phyloP scores from a whole-genome alignment of 1,140 invertebrate genomes.

The Heliconius hermathena region DNA sequence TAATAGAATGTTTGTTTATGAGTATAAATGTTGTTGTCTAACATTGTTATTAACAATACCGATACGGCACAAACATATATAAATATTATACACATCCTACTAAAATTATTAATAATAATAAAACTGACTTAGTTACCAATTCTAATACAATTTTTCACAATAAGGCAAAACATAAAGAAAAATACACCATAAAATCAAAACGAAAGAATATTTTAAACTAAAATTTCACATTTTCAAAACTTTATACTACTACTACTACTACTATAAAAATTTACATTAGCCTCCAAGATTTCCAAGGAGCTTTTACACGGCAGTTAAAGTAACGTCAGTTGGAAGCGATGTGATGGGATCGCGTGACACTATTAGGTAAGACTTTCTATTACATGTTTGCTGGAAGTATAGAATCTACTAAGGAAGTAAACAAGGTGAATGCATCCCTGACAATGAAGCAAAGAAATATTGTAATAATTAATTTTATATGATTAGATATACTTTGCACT shows the following conservation, averaged over 20 bases:
- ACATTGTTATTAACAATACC: too few relatives aligned
- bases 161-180: not conserved
- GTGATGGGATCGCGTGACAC: constrained; percentile 10
- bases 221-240: not conserved
- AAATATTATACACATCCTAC: too few relatives aligned
- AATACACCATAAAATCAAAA: not conserved
- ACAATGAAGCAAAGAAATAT: not conserved
- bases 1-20: too few relatives aligned
- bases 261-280: not conserved
- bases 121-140: too few relatives aligned
- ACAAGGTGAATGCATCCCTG: not conserved
- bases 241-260: not conserved
- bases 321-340: constrained; percentile 2
- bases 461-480: not conserved
- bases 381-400: not conserved
- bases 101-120: too few relatives aligned
- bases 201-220: not conserved
- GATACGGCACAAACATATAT: too few relatives aligned
- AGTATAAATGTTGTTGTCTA: too few relatives aligned
- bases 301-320: constrained; percentile 1
- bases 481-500: not conserved
- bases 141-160: not conserved
- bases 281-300: constrained; percentile 4
- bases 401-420: constrained; percentile 12
- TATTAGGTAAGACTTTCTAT: constrained; percentile 18